Conservation (phyloP, 2,797 vertebrate genomes). For the Parotocinclus haroldoi region DNA sequence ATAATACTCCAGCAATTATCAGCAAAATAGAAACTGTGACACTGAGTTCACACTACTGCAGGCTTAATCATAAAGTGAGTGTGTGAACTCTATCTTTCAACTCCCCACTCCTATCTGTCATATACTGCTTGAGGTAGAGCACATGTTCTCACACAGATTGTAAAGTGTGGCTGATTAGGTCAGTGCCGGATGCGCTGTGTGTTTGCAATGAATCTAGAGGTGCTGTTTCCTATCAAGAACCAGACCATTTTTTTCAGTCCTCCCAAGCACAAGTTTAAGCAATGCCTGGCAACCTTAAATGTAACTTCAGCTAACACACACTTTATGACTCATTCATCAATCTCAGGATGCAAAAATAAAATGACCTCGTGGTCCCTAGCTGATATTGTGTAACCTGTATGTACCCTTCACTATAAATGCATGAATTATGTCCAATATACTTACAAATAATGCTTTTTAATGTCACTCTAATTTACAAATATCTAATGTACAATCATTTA, state of each 20-base stretch:
- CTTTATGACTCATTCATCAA: too few species aligned
- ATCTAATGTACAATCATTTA: too few species aligned
- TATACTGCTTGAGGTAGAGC: constrained; percentile 22
- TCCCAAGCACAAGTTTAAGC: neutral
- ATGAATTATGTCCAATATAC: too few species aligned
- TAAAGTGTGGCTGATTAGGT: constrained; percentile 33
- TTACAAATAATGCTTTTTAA: too few species aligned
- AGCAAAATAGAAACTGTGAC: too few species aligned
- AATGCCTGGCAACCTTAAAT: constrained; percentile 21
- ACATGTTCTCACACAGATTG: constrained; percentile 31
- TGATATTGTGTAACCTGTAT: too few species aligned
- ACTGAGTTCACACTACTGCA: neutral
- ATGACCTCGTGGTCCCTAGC: too few species aligned
- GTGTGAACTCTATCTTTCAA: neutral
- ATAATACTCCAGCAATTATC: too few species aligned
- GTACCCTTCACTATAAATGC: too few species aligned
- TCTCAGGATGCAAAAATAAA: too few species aligned
- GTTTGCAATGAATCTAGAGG: constrained; percentile 23
- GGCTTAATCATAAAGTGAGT: neutral
- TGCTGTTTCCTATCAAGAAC: constrained; percentile 30
- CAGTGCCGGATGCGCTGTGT: constrained; percentile 15
- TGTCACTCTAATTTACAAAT: too few species aligned
- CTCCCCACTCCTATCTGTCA: neutral
- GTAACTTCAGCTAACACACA: too few species aligned
- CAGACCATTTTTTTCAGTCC: constrained; percentile 23